These are phyloP conservation scores for Oasisia sp. DNA, from an alignment of 2,888 invertebrate genomes.

Conservation along the genomic window DNA sequence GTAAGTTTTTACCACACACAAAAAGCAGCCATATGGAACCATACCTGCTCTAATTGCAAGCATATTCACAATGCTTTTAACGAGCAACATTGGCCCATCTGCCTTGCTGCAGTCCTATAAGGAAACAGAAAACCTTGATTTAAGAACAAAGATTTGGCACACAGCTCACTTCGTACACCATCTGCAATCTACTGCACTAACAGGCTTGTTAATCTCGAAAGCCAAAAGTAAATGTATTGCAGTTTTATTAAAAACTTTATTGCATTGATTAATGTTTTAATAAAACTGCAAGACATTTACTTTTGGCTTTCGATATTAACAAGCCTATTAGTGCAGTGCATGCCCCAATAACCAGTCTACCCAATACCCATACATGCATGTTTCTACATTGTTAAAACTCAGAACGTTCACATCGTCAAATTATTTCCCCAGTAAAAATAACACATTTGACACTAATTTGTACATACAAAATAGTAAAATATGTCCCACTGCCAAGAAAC, in stretches of 20 bases:
- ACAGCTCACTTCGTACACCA: not conserved
- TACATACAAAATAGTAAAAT: no score
- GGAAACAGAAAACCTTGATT: not conserved
- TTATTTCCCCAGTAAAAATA: no score
- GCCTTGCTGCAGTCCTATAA: not conserved
- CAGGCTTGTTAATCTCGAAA: not conserved
- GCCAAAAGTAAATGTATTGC: no score
- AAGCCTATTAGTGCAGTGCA: not conserved
- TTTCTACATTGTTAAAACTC: no score
- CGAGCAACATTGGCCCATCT: not conserved
- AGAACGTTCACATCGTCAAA: no score
- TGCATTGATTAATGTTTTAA: no score
- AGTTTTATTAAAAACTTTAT: no score
- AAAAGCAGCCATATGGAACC: not conserved
- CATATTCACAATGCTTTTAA: not conserved
- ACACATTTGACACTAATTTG: no score
- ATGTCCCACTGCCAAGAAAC: not conserved
- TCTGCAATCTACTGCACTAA: not conserved
- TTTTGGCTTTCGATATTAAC: no score
- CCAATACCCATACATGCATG: no score
- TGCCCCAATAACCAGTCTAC: no score
- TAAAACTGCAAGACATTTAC: no score
- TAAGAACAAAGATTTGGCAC: not conserved
- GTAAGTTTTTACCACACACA: not conserved
- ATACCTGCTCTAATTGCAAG: constrained; percentile 8